Evolutionary conservation across 2,797 vertebrate species (phyloP).

Genomic region (Sebastes alutus): DNA sequence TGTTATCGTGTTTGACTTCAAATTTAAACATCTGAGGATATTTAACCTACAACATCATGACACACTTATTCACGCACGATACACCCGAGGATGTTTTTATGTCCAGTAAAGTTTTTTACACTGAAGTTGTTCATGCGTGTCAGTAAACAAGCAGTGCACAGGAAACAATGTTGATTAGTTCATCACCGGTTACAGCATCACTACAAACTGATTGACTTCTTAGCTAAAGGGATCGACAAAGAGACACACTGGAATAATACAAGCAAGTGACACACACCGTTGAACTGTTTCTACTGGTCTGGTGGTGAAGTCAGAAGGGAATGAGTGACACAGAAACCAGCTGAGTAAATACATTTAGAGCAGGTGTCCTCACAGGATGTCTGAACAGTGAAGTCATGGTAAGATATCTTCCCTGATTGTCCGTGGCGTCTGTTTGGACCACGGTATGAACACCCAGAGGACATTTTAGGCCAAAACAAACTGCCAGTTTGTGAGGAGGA

Average conservation of each 20-base stretch:
- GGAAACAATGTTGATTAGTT: constrained; percentile 38
- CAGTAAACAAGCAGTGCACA: constrained; percentile 39
- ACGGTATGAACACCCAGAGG: neutral
- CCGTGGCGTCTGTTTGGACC: constrained; percentile 7
- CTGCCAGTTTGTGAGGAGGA: constrained; percentile 97
- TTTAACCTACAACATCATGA: constrained; percentile 24
- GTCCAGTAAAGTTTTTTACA: constrained; percentile 17
- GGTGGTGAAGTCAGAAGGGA: constrained; percentile 29
- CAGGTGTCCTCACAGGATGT: constrained; percentile 26
- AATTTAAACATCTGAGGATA: constrained; percentile 24
- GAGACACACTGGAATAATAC: constrained; percentile 40
- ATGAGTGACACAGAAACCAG: constrained; percentile 48
- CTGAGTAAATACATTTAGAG: constrained; percentile 49
- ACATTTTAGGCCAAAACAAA: constrained; percentile 92
- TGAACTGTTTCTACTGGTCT: constrained; percentile 8
- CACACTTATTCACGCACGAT: constrained; percentile 16
- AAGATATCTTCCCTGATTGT: constrained; percentile 40
- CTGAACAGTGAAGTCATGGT: constrained; percentile 30
- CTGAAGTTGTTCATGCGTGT: constrained; percentile 48
- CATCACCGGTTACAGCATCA: constrained; percentile 52
- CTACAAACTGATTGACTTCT: constrained; percentile 33
- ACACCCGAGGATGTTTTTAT: constrained; percentile 25
- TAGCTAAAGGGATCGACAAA: constrained; percentile 38
- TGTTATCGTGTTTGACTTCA: constrained; percentile 19
- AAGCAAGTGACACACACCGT: constrained; percentile 24